A percentile compares a stretch with the other conserved stretches of the same genome.
Evolutionary conservation across 1,140 invertebrate species (phyloP).

Genomic region (Pteromalus puparum): DNA sequence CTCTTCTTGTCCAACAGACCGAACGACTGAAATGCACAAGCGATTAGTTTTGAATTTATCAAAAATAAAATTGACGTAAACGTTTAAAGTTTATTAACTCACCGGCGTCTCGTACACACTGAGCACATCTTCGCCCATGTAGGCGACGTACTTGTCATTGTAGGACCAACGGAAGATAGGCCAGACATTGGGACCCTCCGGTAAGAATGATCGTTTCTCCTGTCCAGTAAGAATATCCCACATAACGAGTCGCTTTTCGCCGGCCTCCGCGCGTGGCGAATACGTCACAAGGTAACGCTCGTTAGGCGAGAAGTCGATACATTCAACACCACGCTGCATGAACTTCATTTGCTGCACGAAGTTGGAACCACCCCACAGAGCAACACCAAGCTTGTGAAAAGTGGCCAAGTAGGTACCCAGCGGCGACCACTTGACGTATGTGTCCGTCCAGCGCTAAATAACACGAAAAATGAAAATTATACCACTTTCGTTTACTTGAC

Average conservation of each 20-base stretch:
- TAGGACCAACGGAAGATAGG: constrained; percentile 98
- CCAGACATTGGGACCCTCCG: constrained; percentile 89
- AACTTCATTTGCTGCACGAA: constrained; percentile 96
- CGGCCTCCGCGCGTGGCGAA: constrained; percentile 83
- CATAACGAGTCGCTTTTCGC: constrained; percentile 86
- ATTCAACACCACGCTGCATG: constrained; percentile 92
- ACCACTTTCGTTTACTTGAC: constrained; percentile 18
- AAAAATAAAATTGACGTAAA: neutral
- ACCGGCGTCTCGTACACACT: constrained; percentile 97
- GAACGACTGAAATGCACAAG: constrained; percentile 82
- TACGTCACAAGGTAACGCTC: constrained; percentile 98
- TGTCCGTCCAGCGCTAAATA: constrained; percentile 92
- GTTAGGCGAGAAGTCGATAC: constrained; percentile 98
- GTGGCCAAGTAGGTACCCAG: constrained; percentile 97
- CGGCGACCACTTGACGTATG: constrained; percentile 97
- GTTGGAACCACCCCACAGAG: constrained; percentile 96
- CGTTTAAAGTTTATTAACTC: constrained; percentile 57
- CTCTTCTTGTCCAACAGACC: constrained; percentile 95
- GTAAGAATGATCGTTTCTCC: constrained; percentile 93
- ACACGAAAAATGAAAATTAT: neutral
- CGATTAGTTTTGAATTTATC: neutral
- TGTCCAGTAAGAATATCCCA: constrained; percentile 97
- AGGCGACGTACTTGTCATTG: constrained; percentile 97
- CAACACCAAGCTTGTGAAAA: constrained; percentile 96
- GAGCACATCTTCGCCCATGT: constrained; percentile 88